Base-by-base conservation (phyloP, 30 jellyfish, hydroid and myxozoan species). In the Aurelia coerulea region DNA sequence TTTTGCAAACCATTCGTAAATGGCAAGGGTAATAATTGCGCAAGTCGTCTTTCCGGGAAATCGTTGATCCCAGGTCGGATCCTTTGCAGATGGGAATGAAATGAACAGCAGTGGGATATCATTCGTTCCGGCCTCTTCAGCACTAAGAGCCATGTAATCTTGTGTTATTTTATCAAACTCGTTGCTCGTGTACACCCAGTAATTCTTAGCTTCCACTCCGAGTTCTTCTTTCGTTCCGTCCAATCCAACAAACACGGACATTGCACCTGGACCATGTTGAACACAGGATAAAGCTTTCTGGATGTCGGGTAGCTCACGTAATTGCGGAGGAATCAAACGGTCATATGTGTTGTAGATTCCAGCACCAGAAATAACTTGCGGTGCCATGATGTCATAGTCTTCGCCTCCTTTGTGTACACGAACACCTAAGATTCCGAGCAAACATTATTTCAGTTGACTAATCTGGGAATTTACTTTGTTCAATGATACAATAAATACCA, bases 41-140 rank as follows among this genome's bases (percentile, higher is more conserved):
- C 98, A 93, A 13, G 96, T 93, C 31, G 98, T 72, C 68, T 93
- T 93, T 12, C 97, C 97, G 6, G 98, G 98, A 74, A 60, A 89
- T 6, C 98, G 91, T 32, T 77, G 84, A 58, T 88, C 89, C 98
- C 98, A 93, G 2, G 93, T 84, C n/a, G 98, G 97, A 78, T 93
- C 98, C 74, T 93, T 93, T 32, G 98, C 58, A 16, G 98, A 93
- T 11, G 98, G 98, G 66, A 93, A 93, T 12, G 98, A 93, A 58
- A 93, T 84, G 71, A 93, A 93, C 73, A 93, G 79, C 89, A 93
- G 54, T 53, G 98, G 98, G 70, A 93, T 83, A 54, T 93, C 98
- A 16, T 62, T 66, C n/a, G 87, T 60, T 4, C 94, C 98, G 14
- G 93, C 97, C 50, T 82, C 87, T 14, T 79, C 90, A 2, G 79